Conservation (phyloP, 1,140 invertebrate species). For the Megalonaias nervosa region DNA sequence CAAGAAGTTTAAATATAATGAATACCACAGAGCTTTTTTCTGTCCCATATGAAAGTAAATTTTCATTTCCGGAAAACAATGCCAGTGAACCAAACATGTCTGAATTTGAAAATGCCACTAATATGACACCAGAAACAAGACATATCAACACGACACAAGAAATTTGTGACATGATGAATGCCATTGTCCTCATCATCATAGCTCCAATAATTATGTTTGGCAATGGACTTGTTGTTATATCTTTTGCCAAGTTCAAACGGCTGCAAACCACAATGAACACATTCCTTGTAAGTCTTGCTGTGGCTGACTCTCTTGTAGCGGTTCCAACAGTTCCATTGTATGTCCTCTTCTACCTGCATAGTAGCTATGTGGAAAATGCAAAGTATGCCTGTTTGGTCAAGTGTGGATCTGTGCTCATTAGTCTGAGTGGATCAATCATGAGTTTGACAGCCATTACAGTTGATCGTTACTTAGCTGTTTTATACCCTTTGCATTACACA, state of each 20-base stretch:
- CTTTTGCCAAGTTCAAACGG: background rate
- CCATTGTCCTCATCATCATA: background rate
- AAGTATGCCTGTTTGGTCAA: constrained; percentile 2
- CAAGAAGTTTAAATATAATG: too few relatives aligned
- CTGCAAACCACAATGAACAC: constrained; percentile 4
- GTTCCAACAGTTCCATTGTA: background rate
- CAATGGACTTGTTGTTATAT: background rate
- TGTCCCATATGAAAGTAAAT: too few relatives aligned
- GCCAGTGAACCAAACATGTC: too few relatives aligned
- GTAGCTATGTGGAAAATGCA: background rate
- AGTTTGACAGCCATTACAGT: background rate
- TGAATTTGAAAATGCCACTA: too few relatives aligned
- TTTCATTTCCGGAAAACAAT: too few relatives aligned
- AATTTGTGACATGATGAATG: too few relatives aligned
- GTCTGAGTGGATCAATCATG: background rate
- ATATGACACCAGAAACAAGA: too few relatives aligned
- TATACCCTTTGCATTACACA: constrained; percentile 4
- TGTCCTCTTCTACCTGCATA: background rate
- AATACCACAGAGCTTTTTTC: too few relatives aligned
- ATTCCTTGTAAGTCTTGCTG: background rate
- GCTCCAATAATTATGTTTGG: constrained; percentile 1
- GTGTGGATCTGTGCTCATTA: constrained; percentile 2
- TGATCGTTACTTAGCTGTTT: background rate
- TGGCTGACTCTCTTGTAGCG: constrained; percentile 1
- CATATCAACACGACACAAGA: too few relatives aligned